These are phyloP conservation scores for Ichneumoninae sp. DNA, from an alignment of 2,888 invertebrate genomes.

Conservation along the genomic window DNA sequence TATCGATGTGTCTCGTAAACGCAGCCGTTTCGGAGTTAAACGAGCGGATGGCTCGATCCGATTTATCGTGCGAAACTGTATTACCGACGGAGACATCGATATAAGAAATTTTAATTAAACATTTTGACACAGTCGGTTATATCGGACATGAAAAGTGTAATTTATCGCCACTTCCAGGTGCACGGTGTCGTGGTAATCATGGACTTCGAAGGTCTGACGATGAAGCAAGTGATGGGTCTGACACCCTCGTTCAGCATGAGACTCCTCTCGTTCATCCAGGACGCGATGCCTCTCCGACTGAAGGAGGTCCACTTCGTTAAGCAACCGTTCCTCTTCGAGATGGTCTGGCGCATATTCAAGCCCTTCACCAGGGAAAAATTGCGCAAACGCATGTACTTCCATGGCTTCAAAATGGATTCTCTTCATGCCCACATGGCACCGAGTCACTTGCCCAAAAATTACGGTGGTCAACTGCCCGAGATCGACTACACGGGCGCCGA, in stretches of 20 bases:
- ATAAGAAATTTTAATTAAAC: not conserved
- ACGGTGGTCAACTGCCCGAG: conserved; percentile 90
- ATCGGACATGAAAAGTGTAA: not conserved
- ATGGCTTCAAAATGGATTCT: conserved; percentile 91
- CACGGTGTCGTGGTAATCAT: conserved; percentile 92
- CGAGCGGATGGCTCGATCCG: not conserved
- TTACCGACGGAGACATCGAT: not conserved
- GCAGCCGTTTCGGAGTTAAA: not conserved
- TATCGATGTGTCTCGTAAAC: not conserved
- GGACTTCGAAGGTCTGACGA: conserved; percentile 92
- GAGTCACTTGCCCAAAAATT: conserved; percentile 90
- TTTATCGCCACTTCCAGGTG: conserved; percentile 83
- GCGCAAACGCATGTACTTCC: conserved; percentile 92
- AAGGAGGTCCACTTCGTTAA: conserved; percentile 95
- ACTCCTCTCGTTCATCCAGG: conserved; percentile 93
- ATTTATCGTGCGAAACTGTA: not conserved
- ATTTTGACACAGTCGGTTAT: not conserved
- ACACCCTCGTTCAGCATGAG: conserved; percentile 91
- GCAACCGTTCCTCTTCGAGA: conserved; percentile 93
- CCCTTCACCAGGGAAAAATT: conserved; percentile 93
- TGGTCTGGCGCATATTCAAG: conserved; percentile 94
- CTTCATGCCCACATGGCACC: conserved; percentile 90
- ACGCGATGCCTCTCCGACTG: conserved; percentile 93
- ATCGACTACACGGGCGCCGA: conserved; percentile 92
- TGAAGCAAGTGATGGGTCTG: conserved; percentile 90